phyloP scores from a whole-genome alignment of 2,888 invertebrate species.

The Schizotus pectinicornis region DNA sequence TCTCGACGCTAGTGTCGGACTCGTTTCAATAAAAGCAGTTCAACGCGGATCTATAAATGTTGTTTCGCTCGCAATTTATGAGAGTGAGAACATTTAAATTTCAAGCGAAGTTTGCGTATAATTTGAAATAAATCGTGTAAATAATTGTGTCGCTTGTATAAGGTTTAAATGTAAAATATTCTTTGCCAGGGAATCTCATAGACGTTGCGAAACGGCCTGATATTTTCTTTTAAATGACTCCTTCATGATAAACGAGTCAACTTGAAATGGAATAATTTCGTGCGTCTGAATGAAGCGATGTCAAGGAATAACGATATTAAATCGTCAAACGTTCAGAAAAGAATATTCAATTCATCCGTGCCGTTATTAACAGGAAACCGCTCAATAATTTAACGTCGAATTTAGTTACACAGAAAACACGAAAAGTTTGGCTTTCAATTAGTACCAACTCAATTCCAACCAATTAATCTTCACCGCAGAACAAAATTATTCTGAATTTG shows the following conservation, averaged over 20 bases:
- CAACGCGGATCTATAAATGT: neutral
- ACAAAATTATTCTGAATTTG: no score
- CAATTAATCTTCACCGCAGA: no score
- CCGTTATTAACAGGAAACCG: neutral
- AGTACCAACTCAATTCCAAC: no score
- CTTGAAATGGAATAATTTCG: conserved; percentile 12
- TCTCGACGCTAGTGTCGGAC: no score
- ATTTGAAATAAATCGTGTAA: no score
- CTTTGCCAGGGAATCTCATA: neutral
- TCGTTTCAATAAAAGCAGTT: no score
- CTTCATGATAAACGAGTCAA: conserved; percentile 11
- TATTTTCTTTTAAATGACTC: conserved; percentile 9
- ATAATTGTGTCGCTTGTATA: no score
- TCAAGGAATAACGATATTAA: conserved; percentile 10
- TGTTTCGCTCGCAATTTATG: neutral
- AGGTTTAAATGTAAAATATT: no score
- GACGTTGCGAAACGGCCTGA: neutral
- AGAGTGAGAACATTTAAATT: neutral
- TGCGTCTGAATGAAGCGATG: conserved; percentile 1
- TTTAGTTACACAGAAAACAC: neutral
- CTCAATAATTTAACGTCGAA: neutral
- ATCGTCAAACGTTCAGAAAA: neutral
- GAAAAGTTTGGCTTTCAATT: no score
- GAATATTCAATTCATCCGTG: neutral
- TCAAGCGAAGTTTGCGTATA: no score